phyloP scores from a whole-genome alignment of 2,888 invertebrate species.

The Lithosia quadra region DNA sequence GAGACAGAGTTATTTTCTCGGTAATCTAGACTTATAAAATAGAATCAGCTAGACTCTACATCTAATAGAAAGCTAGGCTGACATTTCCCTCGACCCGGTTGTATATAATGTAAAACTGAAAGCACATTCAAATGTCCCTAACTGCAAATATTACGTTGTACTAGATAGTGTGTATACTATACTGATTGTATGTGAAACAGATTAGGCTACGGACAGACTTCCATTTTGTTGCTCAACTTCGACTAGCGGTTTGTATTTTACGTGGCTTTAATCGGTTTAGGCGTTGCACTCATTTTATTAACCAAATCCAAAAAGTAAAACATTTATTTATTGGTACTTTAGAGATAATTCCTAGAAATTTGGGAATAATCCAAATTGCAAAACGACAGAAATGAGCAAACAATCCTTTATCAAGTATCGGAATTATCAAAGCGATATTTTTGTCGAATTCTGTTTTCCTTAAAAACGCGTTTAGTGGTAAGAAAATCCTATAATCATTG shows the following conservation, averaged over 20 bases:
- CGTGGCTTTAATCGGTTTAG: background rate
- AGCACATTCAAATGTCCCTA: constrained; percentile 13
- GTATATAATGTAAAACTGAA: constrained; percentile 22
- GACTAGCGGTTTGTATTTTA: background rate
- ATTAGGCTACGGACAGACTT: background rate
- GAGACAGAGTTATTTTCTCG: constrained; percentile 33
- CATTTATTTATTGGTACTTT: background rate
- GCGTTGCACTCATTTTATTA: background rate
- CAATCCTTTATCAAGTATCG: too few relatives aligned
- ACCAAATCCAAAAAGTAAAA: background rate
- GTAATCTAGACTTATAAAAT: constrained; percentile 33
- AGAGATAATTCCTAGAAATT: background rate
- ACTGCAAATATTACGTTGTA: constrained; percentile 8
- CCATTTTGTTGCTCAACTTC: background rate
- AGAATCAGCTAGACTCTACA: constrained; percentile 14
- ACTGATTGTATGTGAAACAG: background rate
- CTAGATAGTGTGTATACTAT: background rate
- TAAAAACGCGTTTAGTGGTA: too few relatives aligned
- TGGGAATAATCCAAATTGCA: too few relatives aligned
- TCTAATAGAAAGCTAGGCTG: constrained; percentile 41
- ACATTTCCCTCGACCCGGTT: constrained; percentile 31
- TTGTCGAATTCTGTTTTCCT: too few relatives aligned
- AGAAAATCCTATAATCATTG: too few relatives aligned
- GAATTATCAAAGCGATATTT: too few relatives aligned
- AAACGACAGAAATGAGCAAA: too few relatives aligned